Base-by-base conservation (phyloP, 2,797 vertebrate species). In the Adrianichthys oophorus region DNA sequence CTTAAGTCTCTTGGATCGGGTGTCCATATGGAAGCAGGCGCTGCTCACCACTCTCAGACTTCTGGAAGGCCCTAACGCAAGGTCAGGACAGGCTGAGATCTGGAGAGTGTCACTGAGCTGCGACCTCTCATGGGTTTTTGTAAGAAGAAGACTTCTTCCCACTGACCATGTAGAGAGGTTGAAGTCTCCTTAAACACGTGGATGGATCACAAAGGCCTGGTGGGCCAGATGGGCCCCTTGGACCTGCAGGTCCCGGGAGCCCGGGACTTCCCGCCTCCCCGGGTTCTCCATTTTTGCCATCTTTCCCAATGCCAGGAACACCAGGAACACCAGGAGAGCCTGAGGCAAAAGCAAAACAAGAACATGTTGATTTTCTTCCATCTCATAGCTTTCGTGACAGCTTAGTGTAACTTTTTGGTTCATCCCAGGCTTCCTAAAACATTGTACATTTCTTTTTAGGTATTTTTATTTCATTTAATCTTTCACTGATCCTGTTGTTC, bases 171-270 rank as follows among this genome's bases (percentile, higher is more conserved):
- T 90, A 92, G 58, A 91, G 65, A 37, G 91, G 90, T 18, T 86
- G 89, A 41, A 87, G 65, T 69, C 92, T 85, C 61, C 76, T 53
- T 52, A 81, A 82, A 68, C 93, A 94, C 59, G 87, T 91, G 0
- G 92, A 93, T 19, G 93, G 92, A 69, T 94, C 93, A 44, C 93
- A 94, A 37, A 93, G 87, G n/a, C 93, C 93, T 0, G 90, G 88
- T 0, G 83, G 52, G 7, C 93, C 93, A 0, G 82, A 49, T 12
- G 86, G 52, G 7, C 93, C 93, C 47, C 81, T 81, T 2, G 70
- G 70, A 47, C 93, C 93, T 0, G 90, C 29, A 16, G 80, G 40
- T 16, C 93, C 93, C 0, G 89, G 86, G 42, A 60, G 19, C 10
- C 93, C 93, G 0, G 90, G 78, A 41, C 54, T 67, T 44, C 93